Evolutionary conservation across 2,888 invertebrate species (phyloP).

Genomic region (Oxytorus armatus): DNA sequence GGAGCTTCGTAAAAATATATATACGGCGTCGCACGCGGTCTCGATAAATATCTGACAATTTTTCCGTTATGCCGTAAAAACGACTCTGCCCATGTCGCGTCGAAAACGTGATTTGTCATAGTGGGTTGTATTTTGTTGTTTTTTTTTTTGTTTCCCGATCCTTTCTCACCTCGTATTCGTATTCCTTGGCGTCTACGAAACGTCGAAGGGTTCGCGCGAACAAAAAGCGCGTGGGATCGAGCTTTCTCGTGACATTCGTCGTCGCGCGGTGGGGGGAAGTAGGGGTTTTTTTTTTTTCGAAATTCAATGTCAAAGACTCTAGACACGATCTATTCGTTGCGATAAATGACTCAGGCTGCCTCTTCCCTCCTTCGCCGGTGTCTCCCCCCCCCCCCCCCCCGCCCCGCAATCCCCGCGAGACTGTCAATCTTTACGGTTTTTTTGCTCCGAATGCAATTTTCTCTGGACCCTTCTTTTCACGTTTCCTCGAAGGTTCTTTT

Average conservation of each 20-base stretch:
- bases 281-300: neutral
- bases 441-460: neutral
- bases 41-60: slow-evolving; percentile 35
- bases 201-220: neutral
- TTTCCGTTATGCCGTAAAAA: neutral
- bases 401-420: neutral
- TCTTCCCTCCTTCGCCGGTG: slow-evolving; percentile 20
- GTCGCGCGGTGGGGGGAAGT: neutral
- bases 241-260: slow-evolving; percentile 29
- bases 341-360: slow-evolving; percentile 16
- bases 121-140: slow-evolving; percentile 59
- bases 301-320: slow-evolving; percentile 42
- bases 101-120: slow-evolving; percentile 64
- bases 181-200: slow-evolving; percentile 18
- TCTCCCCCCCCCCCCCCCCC: neutral
- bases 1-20: slow-evolving; percentile 26
- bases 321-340: too few relatives aligned
- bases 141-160: slow-evolving; percentile 39
- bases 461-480: neutral
- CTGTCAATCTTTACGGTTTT: slow-evolving; percentile 39
- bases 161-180: slow-evolving; percentile 27
- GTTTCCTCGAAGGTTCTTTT: slow-evolving; percentile 30
- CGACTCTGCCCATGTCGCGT: slow-evolving; percentile 3
- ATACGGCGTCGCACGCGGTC: slow-evolving; percentile 41
- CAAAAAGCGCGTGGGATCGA: slow-evolving; percentile 22